Evolutionary conservation across 2,113 vertebrate genomes (phyloP).

Genomic region (Mixornis gularis): DNA sequence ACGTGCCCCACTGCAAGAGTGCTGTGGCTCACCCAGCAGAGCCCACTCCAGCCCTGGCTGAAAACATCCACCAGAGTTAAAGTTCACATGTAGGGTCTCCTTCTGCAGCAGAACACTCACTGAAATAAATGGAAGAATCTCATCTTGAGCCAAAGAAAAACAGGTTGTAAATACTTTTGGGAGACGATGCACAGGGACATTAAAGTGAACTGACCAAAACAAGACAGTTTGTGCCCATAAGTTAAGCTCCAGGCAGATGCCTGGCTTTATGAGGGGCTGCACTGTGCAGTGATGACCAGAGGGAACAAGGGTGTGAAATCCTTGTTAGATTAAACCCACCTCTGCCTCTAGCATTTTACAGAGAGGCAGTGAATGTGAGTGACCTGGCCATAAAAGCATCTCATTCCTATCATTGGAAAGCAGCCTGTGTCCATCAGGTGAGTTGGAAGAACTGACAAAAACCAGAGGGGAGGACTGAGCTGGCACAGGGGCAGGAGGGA

Average conservation of each 20-base stretch:
- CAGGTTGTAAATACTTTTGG: not conserved
- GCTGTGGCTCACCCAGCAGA: not conserved
- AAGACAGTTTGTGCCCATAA: not conserved
- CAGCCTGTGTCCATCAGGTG: not conserved
- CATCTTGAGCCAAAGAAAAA: not conserved
- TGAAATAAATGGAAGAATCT: not conserved
- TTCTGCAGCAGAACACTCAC: not conserved
- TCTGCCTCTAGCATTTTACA: not conserved
- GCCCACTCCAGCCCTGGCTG: not conserved
- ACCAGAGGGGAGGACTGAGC: not conserved
- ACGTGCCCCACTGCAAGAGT: rapidly evolving
- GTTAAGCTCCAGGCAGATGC: not conserved
- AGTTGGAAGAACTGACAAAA: not conserved
- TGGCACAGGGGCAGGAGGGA: not conserved
- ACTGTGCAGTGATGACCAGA: not conserved
- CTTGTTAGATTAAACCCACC: not conserved
- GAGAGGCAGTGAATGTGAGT: rapidly evolving
- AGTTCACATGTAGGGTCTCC: not conserved
- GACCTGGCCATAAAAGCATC: not conserved
- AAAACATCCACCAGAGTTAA: not conserved
- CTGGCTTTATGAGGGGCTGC: not conserved
- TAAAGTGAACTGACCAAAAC: not conserved
- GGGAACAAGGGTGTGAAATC: not conserved
- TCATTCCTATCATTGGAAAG: not conserved
- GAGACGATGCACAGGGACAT: not conserved